phyloP scores from a whole-genome alignment of 2,888 invertebrate species.

The Catocala nupta region DNA sequence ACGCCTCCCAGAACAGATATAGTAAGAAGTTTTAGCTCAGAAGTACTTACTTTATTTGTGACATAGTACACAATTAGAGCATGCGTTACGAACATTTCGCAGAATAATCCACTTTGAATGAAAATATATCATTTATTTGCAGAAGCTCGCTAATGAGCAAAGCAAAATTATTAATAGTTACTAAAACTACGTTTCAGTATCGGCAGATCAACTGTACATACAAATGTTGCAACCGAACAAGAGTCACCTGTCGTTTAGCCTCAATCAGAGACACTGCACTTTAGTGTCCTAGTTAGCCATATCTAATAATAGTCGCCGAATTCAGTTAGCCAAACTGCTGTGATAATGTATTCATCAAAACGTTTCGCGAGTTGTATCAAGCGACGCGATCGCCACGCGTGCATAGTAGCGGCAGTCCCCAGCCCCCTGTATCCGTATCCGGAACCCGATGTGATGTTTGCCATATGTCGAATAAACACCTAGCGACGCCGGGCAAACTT shows the following conservation, averaged over 20 bases:
- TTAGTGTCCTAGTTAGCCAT: conserved; percentile 43
- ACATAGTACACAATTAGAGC: no score
- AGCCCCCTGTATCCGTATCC: conserved; percentile 21
- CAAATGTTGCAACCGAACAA: not conserved
- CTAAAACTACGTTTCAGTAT: no score
- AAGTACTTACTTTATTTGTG: no score
- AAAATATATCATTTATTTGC: no score
- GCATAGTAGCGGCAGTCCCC: conserved; percentile 17
- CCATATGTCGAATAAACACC: conserved; percentile 61
- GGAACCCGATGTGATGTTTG: conserved; percentile 52
- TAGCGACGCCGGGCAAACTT: conserved; percentile 54
- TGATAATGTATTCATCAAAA: conserved; percentile 50
- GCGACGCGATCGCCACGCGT: conserved; percentile 15
- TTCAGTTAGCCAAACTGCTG: conserved; percentile 53
- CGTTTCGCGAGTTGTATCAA: conserved; percentile 29
- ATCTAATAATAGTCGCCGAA: conserved; percentile 51
- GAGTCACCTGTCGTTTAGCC: conserved; percentile 3
- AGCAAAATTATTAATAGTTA: no score
- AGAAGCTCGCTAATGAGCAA: no score
- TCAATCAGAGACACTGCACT: conserved; percentile 24
- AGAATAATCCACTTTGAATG: no score
- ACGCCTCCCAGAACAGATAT: no score
- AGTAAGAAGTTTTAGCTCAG: no score
- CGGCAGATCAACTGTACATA: no score
- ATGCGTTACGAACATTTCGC: no score